Conservation (phyloP, 1,140 invertebrate genomes). For the Pararge aegeria region DNA sequence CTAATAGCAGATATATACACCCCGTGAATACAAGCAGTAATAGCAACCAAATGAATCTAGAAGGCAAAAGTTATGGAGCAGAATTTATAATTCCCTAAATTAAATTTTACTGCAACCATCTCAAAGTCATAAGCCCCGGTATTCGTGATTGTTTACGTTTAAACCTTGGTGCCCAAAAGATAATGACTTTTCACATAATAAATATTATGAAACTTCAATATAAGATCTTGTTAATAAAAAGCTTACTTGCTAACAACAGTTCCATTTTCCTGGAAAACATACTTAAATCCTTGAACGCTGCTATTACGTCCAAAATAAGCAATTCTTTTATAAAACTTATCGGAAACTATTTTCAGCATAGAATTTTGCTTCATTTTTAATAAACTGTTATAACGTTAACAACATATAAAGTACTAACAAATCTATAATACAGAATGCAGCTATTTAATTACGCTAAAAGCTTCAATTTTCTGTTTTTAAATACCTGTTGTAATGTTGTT, state of each 20-base stretch:
- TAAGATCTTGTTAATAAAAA: neutral
- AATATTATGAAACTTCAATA: neutral
- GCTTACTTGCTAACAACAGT: conserved; percentile 30
- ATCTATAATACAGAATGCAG: neutral
- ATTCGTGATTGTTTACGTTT: too few relatives aligned
- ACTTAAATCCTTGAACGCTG: conserved; percentile 42
- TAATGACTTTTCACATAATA: too few relatives aligned
- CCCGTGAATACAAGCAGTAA: conserved; percentile 52
- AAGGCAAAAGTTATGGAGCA: neutral
- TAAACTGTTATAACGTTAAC: neutral
- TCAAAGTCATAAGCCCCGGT: too few relatives aligned
- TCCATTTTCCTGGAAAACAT: conserved; percentile 33
- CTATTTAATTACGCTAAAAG: conserved; percentile 16
- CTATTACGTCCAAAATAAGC: conserved; percentile 43
- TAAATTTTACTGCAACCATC: too few relatives aligned
- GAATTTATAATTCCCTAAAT: neutral
- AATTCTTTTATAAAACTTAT: conserved; percentile 1
- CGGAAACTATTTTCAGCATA: neutral
- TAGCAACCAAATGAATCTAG: conserved; percentile 68
- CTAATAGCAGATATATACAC: conserved; percentile 62
- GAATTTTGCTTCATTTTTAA: neutral
- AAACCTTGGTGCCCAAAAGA: too few relatives aligned
- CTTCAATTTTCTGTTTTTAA: neutral
- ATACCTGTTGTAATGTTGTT: neutral
- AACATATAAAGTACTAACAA: neutral